Percentiles rank a stretch among this genome's conserved stretches.
Conservation (phyloP, 2,797 vertebrate genomes). For the Poeciliopsis gracilis region DNA sequence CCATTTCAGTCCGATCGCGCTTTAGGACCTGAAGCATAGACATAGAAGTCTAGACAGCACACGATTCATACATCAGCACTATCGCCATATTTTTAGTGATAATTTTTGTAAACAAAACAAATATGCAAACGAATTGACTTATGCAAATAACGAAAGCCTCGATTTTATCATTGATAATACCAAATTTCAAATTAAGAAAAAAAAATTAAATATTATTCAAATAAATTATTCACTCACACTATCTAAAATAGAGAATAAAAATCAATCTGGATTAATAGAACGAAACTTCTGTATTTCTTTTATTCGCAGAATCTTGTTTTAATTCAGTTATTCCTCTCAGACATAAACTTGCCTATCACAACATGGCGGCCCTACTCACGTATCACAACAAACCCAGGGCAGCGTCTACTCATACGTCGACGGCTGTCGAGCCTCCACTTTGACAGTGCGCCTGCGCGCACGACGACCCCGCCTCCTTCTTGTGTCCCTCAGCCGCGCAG, state of each 20-base stretch:
- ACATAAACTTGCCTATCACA: not conserved
- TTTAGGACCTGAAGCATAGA: too few relatives aligned
- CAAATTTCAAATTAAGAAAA: too few relatives aligned
- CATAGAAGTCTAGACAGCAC: too few relatives aligned
- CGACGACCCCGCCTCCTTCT: constrained; percentile 35
- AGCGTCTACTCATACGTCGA: not conserved
- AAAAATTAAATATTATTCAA: too few relatives aligned
- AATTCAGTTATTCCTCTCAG: not conserved
- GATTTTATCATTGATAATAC: too few relatives aligned
- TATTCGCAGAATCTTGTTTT: not conserved
- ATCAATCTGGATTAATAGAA: not conserved
- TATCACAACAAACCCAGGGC: not conserved
- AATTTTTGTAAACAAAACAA: too few relatives aligned
- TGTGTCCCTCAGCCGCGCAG: constrained; percentile 47
- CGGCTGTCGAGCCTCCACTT: constrained; percentile 7
- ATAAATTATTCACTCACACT: too few relatives aligned
- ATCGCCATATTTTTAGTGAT: too few relatives aligned
- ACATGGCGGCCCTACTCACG: not conserved
- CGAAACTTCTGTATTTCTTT: not conserved
- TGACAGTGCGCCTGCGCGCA: constrained; percentile 33
- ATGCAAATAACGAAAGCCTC: too few relatives aligned
- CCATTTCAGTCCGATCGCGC: not conserved
- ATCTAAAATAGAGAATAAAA: not conserved
- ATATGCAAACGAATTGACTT: too few relatives aligned
- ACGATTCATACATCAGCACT: too few relatives aligned